Evolutionary conservation across 2,888 invertebrate genomes (phyloP), one percentile per base, ranked within the genome.

Genomic region (Erebia epiphron): DNA sequence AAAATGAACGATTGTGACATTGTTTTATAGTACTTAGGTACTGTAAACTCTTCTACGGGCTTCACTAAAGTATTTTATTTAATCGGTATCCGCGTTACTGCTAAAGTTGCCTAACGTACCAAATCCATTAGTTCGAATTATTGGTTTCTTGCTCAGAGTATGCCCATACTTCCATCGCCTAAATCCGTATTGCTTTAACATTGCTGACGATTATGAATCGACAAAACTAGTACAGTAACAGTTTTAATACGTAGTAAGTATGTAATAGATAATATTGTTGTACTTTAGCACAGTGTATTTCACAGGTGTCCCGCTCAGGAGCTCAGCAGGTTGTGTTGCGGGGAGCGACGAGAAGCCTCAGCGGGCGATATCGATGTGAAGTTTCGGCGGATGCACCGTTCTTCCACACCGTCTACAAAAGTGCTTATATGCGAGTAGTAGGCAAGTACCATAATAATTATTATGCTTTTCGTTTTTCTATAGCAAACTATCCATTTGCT

Each of bases 381-480:
- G 96, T 97, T 9, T 96, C 96, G 0, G 95, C 96, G 0, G 97
- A 97, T 82, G 95, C 95, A 7, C 96, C 96, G 0, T 95, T 95
- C 81, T 96, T 96, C 86, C 95, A 95, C 84, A 96, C 96, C 0
- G 92, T 94, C 71, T 93, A 95, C 81, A 95, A 95, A 73, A 94
- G 94, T 79, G 95, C 95, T 66, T 95, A 94, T 80, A 95, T 96
- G 95, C 95, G 96, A 80, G 95, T 96, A 76, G 95, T 96, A 74
- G 95, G 96, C 96, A 83, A 95, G 96, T 95, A 85, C 18, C 46
- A 11, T 21, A n/a, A 26, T 1, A 1, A 21, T 57, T 26, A 13
- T 26, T 1, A 13, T 16, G n/a, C 2, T 1, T 13, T 57, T 57
- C n/a, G n/a, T 26, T 13, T 57, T 57, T 26, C 26, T 1, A 3